These are phyloP conservation scores for Drosophila yakuba DNA, from an alignment of 1,140 invertebrate species.

Conservation along the genomic window DNA sequence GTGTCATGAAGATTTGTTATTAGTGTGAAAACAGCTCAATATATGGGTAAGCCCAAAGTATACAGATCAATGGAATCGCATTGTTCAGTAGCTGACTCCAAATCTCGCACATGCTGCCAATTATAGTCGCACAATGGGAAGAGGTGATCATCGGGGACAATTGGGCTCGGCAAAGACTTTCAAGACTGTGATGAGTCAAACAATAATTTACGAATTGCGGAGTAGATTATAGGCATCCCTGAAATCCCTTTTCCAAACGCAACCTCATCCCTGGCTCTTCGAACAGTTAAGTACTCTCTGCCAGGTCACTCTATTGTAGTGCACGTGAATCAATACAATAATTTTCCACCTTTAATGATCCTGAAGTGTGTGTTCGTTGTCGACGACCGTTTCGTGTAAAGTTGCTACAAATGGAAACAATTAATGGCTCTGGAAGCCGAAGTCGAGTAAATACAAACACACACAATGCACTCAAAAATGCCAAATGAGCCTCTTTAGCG, in stretches of 20 bases:
- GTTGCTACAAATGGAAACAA: conserved; percentile 79
- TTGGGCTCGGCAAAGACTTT: conserved; percentile 29
- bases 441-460: conserved; percentile 68
- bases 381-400: conserved; percentile 50
- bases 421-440: conserved; percentile 67
- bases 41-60: neutral
- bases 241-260: conserved; percentile 8
- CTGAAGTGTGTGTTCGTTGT: conserved; percentile 53
- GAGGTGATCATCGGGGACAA: conserved; percentile 40
- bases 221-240: conserved; percentile 9
- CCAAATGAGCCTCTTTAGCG: conserved; percentile 72
- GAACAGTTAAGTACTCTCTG: conserved; percentile 65
- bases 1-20: conserved; percentile 29
- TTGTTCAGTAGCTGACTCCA: conserved; percentile 31
- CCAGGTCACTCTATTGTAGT: conserved; percentile 49
- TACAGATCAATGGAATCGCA: conserved; percentile 2
- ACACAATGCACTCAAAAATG: conserved; percentile 44
- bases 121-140: conserved; percentile 50
- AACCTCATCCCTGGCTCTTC: conserved; percentile 23
- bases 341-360: conserved; percentile 73
- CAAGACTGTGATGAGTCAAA: conserved; percentile 25
- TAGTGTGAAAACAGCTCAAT: conserved; percentile 52
- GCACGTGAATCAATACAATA: conserved; percentile 67
- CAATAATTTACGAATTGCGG: conserved; percentile 7
- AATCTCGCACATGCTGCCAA: conserved; percentile 52